Evolutionary conservation across 2,888 invertebrate species (phyloP), one percentile per base, ranked within the genome.

Genomic region (Agonopterix heracliana): DNA sequence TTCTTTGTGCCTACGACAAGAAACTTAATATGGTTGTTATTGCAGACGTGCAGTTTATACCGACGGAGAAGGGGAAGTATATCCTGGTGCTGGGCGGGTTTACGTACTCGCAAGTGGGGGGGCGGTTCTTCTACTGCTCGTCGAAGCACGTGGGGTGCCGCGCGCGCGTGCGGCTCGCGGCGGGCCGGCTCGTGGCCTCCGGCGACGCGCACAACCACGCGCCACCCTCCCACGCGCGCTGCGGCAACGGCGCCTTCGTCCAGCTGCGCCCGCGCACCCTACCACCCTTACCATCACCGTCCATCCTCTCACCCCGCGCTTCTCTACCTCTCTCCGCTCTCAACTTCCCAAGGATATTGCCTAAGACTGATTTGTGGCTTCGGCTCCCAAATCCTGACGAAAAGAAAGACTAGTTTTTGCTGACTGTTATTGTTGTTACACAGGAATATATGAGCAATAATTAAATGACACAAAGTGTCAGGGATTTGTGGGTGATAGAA

Each of bases 31-130:
- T 26, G 26, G 26, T 26, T 26, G 26, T 26, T 26, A 52, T 85
- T 86, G 51, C 85, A 87, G 86, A 83, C 68, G 77, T 86, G 52
- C 87, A 85, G 74, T 88, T 88, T 60, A 87, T 88, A 53, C 88
- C 86, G n/a, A 88, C 88, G 65, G 87, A 87, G 63, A 86, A 85
- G 54, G 89, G 89, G 11, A 87, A 87, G 56, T 81, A 85, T 59
- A 87, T 89, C 53, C 64, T 89, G 63, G 86, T 88, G 61, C 74
- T 88, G 55, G 75, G 78, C 40, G 88, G 88, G 44, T 88, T 74
- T 60, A 89, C 88, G 12, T 89, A 87, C 63, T 88, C 88, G 3
- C 88, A 88, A 70, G 87, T 88, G 10, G 86, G 88, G 1, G 87
- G 85, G n/a, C 66, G 88, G 52, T 87, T 86, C 63, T 88, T 86